Evolutionary conservation across 2,797 vertebrate species (phyloP).

Genomic region (Cyclopterus lumpus): DNA sequence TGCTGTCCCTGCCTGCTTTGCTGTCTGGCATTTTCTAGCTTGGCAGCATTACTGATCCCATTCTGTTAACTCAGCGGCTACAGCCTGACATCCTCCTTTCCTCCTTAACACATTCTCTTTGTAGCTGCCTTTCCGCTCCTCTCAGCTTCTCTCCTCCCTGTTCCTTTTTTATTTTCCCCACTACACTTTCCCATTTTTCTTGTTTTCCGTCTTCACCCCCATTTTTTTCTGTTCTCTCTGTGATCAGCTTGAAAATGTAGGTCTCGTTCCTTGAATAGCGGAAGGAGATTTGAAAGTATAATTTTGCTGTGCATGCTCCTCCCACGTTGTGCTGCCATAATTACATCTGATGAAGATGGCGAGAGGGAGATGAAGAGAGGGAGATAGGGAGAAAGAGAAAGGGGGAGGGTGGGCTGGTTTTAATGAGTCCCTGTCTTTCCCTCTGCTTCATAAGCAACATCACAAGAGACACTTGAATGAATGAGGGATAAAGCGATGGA

Average conservation of each 20-base stretch:
- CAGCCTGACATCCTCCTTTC: conserved; percentile 50
- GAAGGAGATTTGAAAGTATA: conserved; percentile 72
- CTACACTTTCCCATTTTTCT: conserved; percentile 1
- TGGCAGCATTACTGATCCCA: conserved; percentile 73
- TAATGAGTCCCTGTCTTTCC: conserved; percentile 63
- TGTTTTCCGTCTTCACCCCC: conserved; percentile 4
- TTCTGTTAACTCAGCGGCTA: conserved; percentile 74
- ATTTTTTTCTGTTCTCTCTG: conserved; percentile 32
- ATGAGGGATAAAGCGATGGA: conserved; percentile 33
- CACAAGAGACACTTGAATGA: conserved; percentile 56
- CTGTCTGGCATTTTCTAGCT: conserved; percentile 64
- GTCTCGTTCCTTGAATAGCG: conserved; percentile 56
- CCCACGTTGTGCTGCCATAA: conserved; percentile 61
- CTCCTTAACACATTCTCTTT: conserved; percentile 61
- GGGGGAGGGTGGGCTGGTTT: conserved; percentile 29
- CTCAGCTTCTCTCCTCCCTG: neutral
- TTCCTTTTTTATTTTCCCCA: conserved; percentile 1
- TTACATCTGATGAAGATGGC: conserved; percentile 69
- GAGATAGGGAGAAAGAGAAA: conserved; percentile 32
- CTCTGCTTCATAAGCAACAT: conserved; percentile 59
- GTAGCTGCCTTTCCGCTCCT: conserved; percentile 38
- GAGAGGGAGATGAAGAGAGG: conserved; percentile 51
- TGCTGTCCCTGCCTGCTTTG: conserved; percentile 61
- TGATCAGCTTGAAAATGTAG: conserved; percentile 64
- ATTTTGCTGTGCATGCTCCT: conserved; percentile 52